Evolutionary conservation across 92 coral and sea anemone species (phyloP).

Genomic region (Plumapathes pennacea): DNA sequence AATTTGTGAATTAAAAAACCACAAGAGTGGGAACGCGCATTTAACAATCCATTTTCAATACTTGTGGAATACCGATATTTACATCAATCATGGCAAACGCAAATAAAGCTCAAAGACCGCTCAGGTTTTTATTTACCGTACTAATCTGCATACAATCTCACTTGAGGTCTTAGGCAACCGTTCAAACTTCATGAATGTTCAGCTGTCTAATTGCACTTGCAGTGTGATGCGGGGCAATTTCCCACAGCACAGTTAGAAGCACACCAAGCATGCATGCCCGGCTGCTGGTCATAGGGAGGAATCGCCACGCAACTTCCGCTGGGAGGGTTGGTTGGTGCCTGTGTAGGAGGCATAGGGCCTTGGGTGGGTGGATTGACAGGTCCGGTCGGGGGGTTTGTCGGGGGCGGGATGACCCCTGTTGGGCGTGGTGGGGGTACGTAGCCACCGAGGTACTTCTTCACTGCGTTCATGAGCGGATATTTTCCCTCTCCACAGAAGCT

Average conservation of each 20-base stretch:
- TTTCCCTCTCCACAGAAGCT: constrained; percentile 68
- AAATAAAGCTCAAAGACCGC: too few species aligned
- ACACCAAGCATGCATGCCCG: constrained; percentile 69
- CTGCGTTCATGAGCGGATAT: constrained; percentile 80
- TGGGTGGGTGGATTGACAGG: constrained; percentile 13
- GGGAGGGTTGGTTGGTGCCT: constrained; percentile 7
- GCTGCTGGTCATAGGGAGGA: constrained; percentile 42
- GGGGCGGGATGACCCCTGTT: constrained; percentile 32
- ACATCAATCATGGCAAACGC: too few species aligned
- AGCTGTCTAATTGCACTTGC: constrained; percentile 38
- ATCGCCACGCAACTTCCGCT: constrained; percentile 44
- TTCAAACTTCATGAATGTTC: too few species aligned
- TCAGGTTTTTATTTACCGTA: too few species aligned
- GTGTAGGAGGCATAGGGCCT: constrained; percentile 24
- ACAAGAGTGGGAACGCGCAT: too few species aligned
- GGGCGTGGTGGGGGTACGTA: constrained; percentile 55
- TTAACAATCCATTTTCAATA: too few species aligned
- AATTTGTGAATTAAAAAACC: too few species aligned
- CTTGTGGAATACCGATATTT: too few species aligned
- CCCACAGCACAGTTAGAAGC: constrained; percentile 55
- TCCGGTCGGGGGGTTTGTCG: constrained; percentile 15
- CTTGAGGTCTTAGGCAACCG: too few species aligned
- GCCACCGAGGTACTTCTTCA: constrained; percentile 63
- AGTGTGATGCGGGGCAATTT: constrained; percentile 68
- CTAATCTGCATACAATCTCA: too few species aligned